These are phyloP conservation scores for Orycteropus afer DNA, from an alignment of 2,113 vertebrate genomes.

Conservation along the genomic window DNA sequence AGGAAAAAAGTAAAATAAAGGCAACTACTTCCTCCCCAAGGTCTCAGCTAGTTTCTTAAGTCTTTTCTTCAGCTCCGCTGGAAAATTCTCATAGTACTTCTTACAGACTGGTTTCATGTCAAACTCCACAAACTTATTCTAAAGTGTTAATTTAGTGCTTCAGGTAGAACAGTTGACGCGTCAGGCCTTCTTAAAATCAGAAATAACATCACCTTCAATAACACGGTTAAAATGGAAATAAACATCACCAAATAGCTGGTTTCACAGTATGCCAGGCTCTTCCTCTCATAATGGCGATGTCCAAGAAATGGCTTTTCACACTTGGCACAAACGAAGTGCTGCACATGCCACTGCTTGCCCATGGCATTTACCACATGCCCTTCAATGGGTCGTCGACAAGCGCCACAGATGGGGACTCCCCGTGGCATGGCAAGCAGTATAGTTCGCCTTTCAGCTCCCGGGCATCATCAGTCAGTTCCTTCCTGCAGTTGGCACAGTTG, in stretches of 20 bases:
- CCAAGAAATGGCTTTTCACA: conserved; percentile 86
- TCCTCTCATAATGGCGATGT: no score
- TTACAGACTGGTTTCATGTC: conserved; percentile 99
- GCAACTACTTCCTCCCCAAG: conserved; percentile 92
- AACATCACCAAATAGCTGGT: no score
- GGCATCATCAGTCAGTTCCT: conserved; percentile 97
- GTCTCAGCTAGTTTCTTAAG: conserved; percentile 98
- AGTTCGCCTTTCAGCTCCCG: conserved; percentile 97
- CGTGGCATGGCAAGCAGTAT: conserved; percentile 98
- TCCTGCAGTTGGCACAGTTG: conserved; percentile 98
- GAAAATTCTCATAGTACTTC: conserved; percentile 99
- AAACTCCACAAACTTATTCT: conserved; percentile 99
- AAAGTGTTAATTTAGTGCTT: no score
- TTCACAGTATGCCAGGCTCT: no score
- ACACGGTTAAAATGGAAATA: no score
- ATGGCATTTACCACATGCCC: conserved; percentile 98
- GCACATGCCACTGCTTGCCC: conserved; percentile 99
- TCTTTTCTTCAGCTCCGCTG: conserved; percentile 98
- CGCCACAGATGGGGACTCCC: conserved; percentile 98
- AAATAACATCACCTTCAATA: no score
- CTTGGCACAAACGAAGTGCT: conserved; percentile 98
- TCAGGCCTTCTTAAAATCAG: no score
- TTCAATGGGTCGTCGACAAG: conserved; percentile 96
- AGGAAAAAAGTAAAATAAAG: conserved; percentile 53
- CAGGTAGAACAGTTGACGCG: no score